Base-by-base conservation (phyloP, 2,113 vertebrate genomes). In the Neomonachus schauinslandi region DNA sequence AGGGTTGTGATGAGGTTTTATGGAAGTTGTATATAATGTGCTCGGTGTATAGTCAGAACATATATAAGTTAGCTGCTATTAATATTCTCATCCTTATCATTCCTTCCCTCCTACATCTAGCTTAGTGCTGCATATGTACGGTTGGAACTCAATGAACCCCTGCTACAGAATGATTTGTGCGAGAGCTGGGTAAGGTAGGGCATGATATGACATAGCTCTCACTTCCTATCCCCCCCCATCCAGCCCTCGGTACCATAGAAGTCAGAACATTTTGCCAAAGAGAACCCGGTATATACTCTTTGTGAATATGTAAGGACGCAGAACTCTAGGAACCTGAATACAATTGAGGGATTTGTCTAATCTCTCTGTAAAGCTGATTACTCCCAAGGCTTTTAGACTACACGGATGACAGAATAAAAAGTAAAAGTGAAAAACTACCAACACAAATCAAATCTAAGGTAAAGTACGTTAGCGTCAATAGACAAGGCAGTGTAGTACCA, bases 261-360 rank as follows among this genome's bases (percentile, higher is more conserved):
- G 46, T 59, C 77, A 91, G 55, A 95, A 95, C 7, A 85, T 89
- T 89, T 91, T 95, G 21, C 42, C 51, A 87, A 53, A 89, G 14
- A 82, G 31, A 92, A 55, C 24, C 72, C 57, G 67, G 53, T 33
- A 53, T n/a, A 49, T 55, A 80, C 16, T 14, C 7, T 65, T 9
- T 85, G 59, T 79, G 89, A 89, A 89, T 69, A 79, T 55, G 33
- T 88, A 61, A 72, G 79, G n/a, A 71, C n/a, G n/a, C 77, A 92
- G 51, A 85, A 86, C 13, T 94, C 57, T 33, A 86, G 80, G 63
- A 72, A 74, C 46, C 21, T 87, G n/a, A 97, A 81, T 36, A 90
- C 86, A 80, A 97, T 53, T 61, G 16, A 69, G 11, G 42, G 36
- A 79, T 7, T 67, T 87, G 12, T 79, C 46, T 84, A 63, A 72